phyloP scores from a whole-genome alignment of 2,797 vertebrate species.

The Neosilurus mollespiculum region DNA sequence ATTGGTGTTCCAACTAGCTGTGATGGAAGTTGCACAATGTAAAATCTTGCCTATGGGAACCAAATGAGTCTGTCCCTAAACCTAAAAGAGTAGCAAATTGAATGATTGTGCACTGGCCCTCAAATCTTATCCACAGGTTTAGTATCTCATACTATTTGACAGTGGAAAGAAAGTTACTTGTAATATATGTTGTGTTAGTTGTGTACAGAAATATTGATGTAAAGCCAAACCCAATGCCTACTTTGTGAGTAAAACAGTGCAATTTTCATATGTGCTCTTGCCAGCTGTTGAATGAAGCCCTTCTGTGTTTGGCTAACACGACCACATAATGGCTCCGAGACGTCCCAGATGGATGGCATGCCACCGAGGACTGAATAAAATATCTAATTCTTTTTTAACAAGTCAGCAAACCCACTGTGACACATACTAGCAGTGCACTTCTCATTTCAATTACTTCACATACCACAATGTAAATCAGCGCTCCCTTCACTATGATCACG shows the following conservation, averaged over 20 bases:
- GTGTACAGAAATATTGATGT: constrained; percentile 31
- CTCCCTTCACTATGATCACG: constrained; percentile 52
- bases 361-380: constrained; percentile 59
- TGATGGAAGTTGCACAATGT: too few species aligned
- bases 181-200: constrained; percentile 29
- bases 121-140: constrained; percentile 23
- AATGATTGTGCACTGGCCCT: background rate
- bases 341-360: constrained; percentile 66
- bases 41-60: too few species aligned
- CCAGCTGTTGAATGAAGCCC: constrained; percentile 56
- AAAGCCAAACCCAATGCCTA: constrained; percentile 38
- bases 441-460: constrained; percentile 49
- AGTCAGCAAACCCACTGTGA: constrained; percentile 55
- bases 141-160: constrained; percentile 21
- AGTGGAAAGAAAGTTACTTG: constrained; percentile 5
- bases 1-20: too few species aligned
- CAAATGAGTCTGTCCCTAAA: background rate
- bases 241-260: constrained; percentile 50
- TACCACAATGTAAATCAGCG: constrained; percentile 51
- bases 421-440: constrained; percentile 55
- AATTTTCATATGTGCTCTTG: constrained; percentile 44
- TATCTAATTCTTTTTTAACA: constrained; percentile 59
- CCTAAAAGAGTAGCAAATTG: background rate
- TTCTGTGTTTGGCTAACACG: constrained; percentile 52
- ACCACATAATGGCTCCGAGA: constrained; percentile 52